Conservation (phyloP, 2,888 invertebrate species). For the Tolmerus cingulatus region DNA sequence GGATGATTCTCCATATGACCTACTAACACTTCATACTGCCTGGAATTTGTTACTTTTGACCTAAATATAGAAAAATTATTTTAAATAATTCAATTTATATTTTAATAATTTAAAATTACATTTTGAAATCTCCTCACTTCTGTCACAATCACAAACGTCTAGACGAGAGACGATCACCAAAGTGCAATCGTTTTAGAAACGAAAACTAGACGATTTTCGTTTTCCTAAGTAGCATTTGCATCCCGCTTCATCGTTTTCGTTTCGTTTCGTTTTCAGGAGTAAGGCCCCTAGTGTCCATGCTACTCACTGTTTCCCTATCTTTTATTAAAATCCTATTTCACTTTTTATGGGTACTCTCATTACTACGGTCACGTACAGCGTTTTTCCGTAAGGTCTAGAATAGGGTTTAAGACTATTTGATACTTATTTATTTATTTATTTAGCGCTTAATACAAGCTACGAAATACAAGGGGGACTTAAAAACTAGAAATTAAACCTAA, state of each 20-base stretch:
- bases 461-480: no score
- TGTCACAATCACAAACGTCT: not conserved
- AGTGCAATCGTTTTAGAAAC: not conserved
- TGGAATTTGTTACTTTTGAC: not conserved
- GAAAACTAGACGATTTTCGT: not conserved
- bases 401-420: no score
- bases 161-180: not conserved
- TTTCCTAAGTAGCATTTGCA: no score
- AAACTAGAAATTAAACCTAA: no score
- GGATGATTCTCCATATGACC: not conserved
- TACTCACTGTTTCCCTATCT: no score
- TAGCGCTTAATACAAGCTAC: no score
- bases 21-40: not conserved
- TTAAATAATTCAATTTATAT: not conserved
- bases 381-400: no score
- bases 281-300: no score
- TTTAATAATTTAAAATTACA: not conserved
- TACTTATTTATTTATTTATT: no score
- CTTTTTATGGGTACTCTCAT: no score
- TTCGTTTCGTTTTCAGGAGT: conserved; percentile 10
- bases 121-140: not conserved
- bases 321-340: no score
- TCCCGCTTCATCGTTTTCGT: not conserved
- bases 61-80: not conserved
- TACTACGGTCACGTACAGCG: no score